A percentile compares a stretch with the other conserved stretches of the same genome.
These are phyloP conservation scores for Pheosia gnoma DNA, from an alignment of 2,888 invertebrate species.

Conservation along the genomic window DNA sequence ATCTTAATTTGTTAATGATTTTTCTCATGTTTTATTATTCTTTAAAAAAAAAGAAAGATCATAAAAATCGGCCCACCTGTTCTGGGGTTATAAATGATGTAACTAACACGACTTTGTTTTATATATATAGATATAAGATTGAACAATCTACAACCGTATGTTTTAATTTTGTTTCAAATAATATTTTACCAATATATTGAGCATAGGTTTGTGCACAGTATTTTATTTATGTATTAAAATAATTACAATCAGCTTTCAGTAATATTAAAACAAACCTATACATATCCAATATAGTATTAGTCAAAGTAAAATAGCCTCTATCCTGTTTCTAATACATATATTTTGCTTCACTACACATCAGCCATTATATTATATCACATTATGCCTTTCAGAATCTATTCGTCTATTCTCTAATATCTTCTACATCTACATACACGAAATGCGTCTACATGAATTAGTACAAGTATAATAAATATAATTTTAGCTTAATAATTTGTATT, in stretches of 20 bases:
- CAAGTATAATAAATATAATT: slow-evolving; percentile 13
- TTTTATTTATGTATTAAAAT: slow-evolving; percentile 11
- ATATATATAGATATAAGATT: slow-evolving; percentile 20
- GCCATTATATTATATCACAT: slow-evolving; percentile 51
- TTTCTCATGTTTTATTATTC: too few species aligned
- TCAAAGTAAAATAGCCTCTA: slow-evolving; percentile 40
- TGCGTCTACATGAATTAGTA: slow-evolving; percentile 37
- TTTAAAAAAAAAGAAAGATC: too few species aligned
- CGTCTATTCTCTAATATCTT: slow-evolving; percentile 35
- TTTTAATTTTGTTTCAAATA: slow-evolving; percentile 30
- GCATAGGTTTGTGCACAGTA: slow-evolving; percentile 54
- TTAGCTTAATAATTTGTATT: not conserved
- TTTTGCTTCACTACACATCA: slow-evolving; percentile 45
- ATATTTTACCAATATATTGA: slow-evolving; percentile 44
- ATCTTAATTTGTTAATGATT: too few species aligned
- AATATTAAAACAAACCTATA: slow-evolving; percentile 8
- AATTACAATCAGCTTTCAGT: slow-evolving; percentile 18
- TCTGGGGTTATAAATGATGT: too few species aligned
- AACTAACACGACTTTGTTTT: too few species aligned
- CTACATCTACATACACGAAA: slow-evolving; percentile 32
- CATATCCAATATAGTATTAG: slow-evolving; percentile 29
- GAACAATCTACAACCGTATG: slow-evolving; percentile 28
- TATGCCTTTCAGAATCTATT: slow-evolving; percentile 39
- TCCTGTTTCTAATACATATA: slow-evolving; percentile 28
- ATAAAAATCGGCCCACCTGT: too few species aligned